Conservation (phyloP, 2,113 vertebrate genomes). For the Myocastor coypus region DNA sequence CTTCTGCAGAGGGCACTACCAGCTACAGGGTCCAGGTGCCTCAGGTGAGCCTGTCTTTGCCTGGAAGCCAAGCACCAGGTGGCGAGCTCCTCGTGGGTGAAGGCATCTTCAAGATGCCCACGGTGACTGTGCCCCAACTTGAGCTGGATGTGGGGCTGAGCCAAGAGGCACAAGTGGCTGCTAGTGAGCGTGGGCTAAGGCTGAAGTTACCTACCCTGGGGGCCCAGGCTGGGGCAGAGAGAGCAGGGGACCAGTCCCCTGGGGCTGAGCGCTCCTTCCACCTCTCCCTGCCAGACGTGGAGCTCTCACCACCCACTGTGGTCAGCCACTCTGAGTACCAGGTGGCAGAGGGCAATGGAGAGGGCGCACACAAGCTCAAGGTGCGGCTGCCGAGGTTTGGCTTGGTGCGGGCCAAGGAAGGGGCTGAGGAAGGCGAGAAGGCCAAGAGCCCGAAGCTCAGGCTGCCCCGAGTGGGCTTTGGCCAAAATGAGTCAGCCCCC, state of each 20-base stretch:
- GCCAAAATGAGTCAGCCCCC: not conserved
- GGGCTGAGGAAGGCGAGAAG: conserved; percentile 76
- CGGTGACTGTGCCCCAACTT: conserved; percentile 82
- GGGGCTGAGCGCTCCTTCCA: conserved; percentile 63
- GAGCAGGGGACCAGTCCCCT: not conserved
- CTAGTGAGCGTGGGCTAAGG: conserved; percentile 65
- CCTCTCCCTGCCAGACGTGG: conserved; percentile 80
- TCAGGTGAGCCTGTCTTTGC: conserved; percentile 75
- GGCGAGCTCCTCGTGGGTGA: conserved; percentile 74
- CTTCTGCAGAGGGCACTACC: not conserved
- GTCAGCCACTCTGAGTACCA: conserved; percentile 77
- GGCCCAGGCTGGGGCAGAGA: not conserved
- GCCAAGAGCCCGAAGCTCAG: conserved; percentile 84
- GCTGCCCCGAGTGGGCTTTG: conserved; percentile 88
- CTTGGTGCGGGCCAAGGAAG: conserved; percentile 84
- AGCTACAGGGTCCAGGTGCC: conserved; percentile 80
- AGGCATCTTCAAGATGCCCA: conserved; percentile 81
- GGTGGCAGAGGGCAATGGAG: conserved; percentile 51
- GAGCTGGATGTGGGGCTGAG: conserved; percentile 80
- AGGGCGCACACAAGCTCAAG: conserved; percentile 79
- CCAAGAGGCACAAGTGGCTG: conserved; percentile 68
- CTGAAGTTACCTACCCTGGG: conserved; percentile 80
- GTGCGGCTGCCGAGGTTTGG: conserved; percentile 90
- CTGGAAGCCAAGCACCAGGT: conserved; percentile 59
- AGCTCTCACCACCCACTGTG: conserved; percentile 80